Percentiles rank a stretch among this genome's conserved stretches.
Conservation (phyloP, 2,113 vertebrate genomes). For the Sigmodon hispidus region DNA sequence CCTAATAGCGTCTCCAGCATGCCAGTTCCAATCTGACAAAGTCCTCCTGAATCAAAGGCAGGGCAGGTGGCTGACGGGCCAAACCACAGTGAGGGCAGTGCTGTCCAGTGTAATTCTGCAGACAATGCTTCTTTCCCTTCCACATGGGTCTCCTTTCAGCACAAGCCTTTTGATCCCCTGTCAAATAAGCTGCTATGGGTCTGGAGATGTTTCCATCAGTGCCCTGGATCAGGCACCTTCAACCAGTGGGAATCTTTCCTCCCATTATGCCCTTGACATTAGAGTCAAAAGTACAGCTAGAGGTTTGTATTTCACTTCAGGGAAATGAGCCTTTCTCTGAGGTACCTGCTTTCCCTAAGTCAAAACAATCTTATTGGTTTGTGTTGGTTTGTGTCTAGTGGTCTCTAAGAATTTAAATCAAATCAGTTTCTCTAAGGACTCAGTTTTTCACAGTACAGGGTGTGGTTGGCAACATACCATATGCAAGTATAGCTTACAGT, state of each 20-base stretch:
- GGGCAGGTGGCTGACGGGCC: slow-evolving; percentile 24
- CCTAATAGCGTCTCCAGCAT: slow-evolving; percentile 33
- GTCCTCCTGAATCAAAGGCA: slow-evolving; percentile 63
- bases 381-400: not conserved
- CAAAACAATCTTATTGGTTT: not conserved
- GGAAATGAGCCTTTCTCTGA: slow-evolving; percentile 2
- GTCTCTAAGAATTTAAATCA: not conserved
- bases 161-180: slow-evolving; percentile 30
- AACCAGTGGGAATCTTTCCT: not conserved
- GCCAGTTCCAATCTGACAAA: slow-evolving; percentile 51
- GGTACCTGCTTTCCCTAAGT: not conserved
- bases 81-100: slow-evolving; percentile 25
- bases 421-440: not conserved
- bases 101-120: slow-evolving; percentile 65
- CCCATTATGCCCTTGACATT: not conserved
- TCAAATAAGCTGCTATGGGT: slow-evolving; percentile 8
- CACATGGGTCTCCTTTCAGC: slow-evolving; percentile 50
- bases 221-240: not conserved
- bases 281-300: not conserved
- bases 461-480: not conserved
- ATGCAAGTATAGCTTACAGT: not conserved
- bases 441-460: not conserved
- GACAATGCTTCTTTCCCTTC: slow-evolving; percentile 69
- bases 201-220: slow-evolving; percentile 4
- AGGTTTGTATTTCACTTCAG: not conserved